Base-by-base conservation (phyloP, 2,113 vertebrate genomes). In the Corythaixoides concolor region DNA sequence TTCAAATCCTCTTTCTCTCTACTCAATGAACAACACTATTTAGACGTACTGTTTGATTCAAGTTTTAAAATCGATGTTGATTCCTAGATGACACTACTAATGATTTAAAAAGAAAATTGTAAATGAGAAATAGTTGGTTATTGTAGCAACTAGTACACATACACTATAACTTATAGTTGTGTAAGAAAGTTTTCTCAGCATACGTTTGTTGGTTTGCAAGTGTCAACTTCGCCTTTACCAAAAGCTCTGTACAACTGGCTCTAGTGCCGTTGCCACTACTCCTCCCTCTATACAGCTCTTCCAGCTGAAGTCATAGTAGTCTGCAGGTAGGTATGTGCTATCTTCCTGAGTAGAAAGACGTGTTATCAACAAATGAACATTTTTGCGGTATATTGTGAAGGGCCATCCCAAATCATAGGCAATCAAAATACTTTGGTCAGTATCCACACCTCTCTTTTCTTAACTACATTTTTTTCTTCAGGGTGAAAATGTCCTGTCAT, bases 11-110 rank as follows among this genome's bases (percentile, higher is more conserved):
- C 58, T 84, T 75, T 94, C 79, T 93, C 50, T 45, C 35, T 93
- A 16, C 55, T 95, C 60, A 87, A 89, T 22, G 84, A 93, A 96
- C 32, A 89, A 92, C 86, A 88, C 43, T 53, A 64, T 91, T 97
- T 76, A 81, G 82, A 94, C 2, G 16, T 35, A 43, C 41, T 82
- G 41, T 45, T 85, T 88, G 74, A 41, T 73, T 94, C 86, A 89
- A 82, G 75, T 64, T 56, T 88, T 84, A 68, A 77, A 94, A 88
- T 39, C 24, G 32, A 74, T 85, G 49, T 86, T 76, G 37, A 41
- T 85, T 94, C 73, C 56, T 93, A 63, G 5, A 28, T 47, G 66
- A 85, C 83, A 69, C 32, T 89, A 59, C 12, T 91, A 73, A 86
- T 70, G 39, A 32, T 92, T 32, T 87, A 70, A 39, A 64, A 88